These are phyloP conservation scores for Acestrorhynchus altus DNA, from an alignment of 2,797 vertebrate species.

Conservation along the genomic window DNA sequence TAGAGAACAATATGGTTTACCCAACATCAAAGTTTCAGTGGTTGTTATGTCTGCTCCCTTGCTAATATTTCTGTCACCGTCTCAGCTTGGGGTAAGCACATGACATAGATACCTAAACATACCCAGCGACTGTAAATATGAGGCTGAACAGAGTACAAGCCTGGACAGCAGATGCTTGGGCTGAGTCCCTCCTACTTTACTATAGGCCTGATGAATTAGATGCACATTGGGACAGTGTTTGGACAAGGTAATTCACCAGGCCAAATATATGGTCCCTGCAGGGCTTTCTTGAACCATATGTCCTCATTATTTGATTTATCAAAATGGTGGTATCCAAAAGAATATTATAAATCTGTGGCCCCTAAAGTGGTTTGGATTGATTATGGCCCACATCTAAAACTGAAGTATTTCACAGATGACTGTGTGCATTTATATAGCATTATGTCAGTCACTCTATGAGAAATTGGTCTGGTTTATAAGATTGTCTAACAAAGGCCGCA, in stretches of 20 bases:
- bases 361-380: slow-evolving; percentile 52
- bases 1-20: slow-evolving; percentile 9
- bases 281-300: slow-evolving; percentile 46
- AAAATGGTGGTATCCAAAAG: slow-evolving; percentile 50
- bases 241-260: slow-evolving; percentile 52
- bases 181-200: slow-evolving; percentile 33
- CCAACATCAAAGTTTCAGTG: not conserved
- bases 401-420: slow-evolving; percentile 50
- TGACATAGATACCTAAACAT: slow-evolving; percentile 14
- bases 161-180: slow-evolving; percentile 36
- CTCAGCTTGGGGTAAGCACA: slow-evolving; percentile 6
- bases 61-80: slow-evolving; percentile 12
- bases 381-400: slow-evolving; percentile 50
- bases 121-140: slow-evolving; percentile 6
- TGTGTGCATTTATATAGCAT: slow-evolving; percentile 43
- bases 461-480: slow-evolving; percentile 47
- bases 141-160: slow-evolving; percentile 35
- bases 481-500: slow-evolving; percentile 46
- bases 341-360: slow-evolving; percentile 49
- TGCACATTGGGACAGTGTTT: slow-evolving; percentile 52
- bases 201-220: slow-evolving; percentile 43
- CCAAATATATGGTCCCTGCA: slow-evolving; percentile 46
- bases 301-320: slow-evolving; percentile 54
- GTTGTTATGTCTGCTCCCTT: slow-evolving; percentile 1
- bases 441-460: slow-evolving; percentile 47